Evolutionary conservation across 2,888 invertebrate genomes (phyloP).

Genomic region (Drosophila tripunctata): DNA sequence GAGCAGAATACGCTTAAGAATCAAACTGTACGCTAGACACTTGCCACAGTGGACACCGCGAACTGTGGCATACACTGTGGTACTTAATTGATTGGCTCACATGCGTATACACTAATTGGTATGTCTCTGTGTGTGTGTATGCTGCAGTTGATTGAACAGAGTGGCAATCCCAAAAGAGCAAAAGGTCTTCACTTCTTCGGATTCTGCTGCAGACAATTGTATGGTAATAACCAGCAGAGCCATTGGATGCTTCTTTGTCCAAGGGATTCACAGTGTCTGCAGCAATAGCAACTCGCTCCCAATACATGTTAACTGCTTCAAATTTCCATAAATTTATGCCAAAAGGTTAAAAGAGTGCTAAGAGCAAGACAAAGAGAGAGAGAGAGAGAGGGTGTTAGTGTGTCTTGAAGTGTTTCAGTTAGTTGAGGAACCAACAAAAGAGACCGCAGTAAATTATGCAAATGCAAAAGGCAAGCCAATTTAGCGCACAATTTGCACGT

Average conservation of each 20-base stretch:
- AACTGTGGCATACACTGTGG: constrained; percentile 1
- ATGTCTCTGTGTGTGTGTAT: constrained; percentile 29
- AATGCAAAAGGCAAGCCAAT: constrained; percentile 58
- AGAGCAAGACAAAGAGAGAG: neutral
- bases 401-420: constrained; percentile 10
- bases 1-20: constrained; percentile 35
- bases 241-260: neutral
- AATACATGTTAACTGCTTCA: constrained; percentile 23
- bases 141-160: constrained; percentile 25
- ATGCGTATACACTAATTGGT: constrained; percentile 38
- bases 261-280: constrained; percentile 1
- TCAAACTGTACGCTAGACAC: constrained; percentile 59
- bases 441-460: constrained; percentile 56
- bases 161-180: constrained; percentile 9
- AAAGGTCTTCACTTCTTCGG: neutral
- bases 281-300: constrained; percentile 4
- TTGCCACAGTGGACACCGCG: constrained; percentile 26
- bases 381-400: neutral
- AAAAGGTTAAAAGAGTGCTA: constrained; percentile 17
- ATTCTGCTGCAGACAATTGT: neutral
- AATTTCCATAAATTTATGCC: constrained; percentile 41
- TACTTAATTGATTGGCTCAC: constrained; percentile 24
- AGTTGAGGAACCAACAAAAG: constrained; percentile 16
- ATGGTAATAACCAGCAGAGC: constrained; percentile 8
- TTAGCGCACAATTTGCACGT: constrained; percentile 67